These are phyloP conservation scores for Oreonectes daqikongensis DNA, from an alignment of 2,797 vertebrate species.

Conservation along the genomic window DNA sequence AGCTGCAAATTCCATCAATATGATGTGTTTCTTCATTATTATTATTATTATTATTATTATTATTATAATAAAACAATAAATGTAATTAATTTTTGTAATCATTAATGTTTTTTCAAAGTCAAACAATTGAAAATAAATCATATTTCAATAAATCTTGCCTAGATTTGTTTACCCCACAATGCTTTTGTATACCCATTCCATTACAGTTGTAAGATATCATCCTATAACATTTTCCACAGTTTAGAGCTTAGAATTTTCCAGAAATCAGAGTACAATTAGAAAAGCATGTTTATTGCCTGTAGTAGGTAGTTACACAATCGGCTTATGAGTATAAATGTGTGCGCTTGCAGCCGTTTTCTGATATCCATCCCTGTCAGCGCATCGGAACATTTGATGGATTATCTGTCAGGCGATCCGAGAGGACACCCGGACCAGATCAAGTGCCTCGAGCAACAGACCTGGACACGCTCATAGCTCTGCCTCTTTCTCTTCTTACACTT, in stretches of 20 bases:
- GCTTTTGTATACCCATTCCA: neutral
- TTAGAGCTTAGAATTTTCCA: neutral
- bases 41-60: too few species aligned
- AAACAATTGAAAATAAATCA: conserved; percentile 64
- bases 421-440: conserved; percentile 73
- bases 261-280: neutral
- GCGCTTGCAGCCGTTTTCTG: conserved; percentile 50
- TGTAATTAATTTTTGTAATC: conserved; percentile 62
- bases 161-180: neutral
- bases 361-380: conserved; percentile 73
- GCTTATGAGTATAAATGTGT: conserved; percentile 6
- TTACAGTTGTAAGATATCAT: too few species aligned
- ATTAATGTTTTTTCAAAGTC: conserved; percentile 61
- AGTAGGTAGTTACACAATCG: conserved; percentile 38
- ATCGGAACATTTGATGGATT: conserved; percentile 82
- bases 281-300: neutral
- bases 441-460: conserved; percentile 57
- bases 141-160: conserved; percentile 41
- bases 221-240: neutral
- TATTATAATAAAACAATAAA: conserved; percentile 34
- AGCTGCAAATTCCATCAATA: conserved; percentile 28
- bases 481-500: conserved; percentile 22
- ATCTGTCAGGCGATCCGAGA: conserved; percentile 75
- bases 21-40: conserved; percentile 24
- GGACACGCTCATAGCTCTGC: conserved; percentile 23